Evolutionary conservation across 37 sponge, comb jelly and placozoan species (phyloP).

Genomic region (Bolinopsis microptera): DNA sequence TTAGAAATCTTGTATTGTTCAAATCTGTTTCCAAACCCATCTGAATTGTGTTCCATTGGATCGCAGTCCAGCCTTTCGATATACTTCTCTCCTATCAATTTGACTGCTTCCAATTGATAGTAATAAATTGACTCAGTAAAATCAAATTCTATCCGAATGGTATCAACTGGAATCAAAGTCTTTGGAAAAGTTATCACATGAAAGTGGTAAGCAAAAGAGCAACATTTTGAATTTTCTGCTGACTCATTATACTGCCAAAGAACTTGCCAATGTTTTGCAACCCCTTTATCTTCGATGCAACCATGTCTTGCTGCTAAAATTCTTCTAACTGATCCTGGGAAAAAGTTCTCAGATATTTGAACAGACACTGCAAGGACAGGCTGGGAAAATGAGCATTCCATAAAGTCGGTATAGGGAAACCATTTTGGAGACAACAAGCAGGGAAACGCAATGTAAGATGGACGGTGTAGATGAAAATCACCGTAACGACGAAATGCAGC

Average conservation of each 20-base stretch:
- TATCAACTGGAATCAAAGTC: not conserved
- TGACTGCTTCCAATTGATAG: not conserved
- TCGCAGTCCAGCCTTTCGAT: not conserved
- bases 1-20: not conserved
- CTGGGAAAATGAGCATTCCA: conserved; percentile 41
- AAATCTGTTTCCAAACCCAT: not conserved
- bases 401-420: not conserved
- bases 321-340: not conserved
- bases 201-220: not conserved
- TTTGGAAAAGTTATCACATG: not conserved
- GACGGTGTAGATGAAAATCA: not conserved
- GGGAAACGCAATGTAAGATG: conserved; percentile 16
- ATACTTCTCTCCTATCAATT: conserved; percentile 12
- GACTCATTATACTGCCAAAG: not conserved
- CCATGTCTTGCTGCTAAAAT: not conserved
- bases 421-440: not conserved
- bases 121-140: not conserved
- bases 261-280: not conserved
- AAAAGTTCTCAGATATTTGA: conserved; percentile 39
- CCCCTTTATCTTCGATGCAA: not conserved
- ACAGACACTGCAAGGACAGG: not conserved
- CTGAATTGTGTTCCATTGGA: not conserved
- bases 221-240: not conserved
- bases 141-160: conserved; percentile 6
- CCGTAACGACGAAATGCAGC: conserved; percentile 14